Evolutionary conservation across 2,888 invertebrate genomes (phyloP), one percentile per base, ranked within the genome.

Genomic region (Oegoconia quadripuncta): DNA sequence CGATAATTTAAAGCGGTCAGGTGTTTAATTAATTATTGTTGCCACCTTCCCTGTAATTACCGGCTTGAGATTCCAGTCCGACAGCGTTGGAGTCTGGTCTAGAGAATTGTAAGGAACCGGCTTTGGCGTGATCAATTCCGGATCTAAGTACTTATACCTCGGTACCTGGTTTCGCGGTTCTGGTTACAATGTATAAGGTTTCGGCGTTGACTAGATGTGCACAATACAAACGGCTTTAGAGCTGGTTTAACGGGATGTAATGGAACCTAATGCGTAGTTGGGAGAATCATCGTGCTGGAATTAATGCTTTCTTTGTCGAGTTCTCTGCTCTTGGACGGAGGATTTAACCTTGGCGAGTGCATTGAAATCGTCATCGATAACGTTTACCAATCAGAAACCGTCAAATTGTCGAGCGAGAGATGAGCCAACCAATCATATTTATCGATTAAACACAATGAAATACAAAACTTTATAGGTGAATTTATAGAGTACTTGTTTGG

Each of bases 161-260:
- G 23, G 25, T n/a, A 11, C 25, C 25, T 25, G 29, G 34, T 39
- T 18, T 2, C 38, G 26, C 46, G 55, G 74, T 64, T 77, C 67
- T 59, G 45, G 70, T 82, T 81, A 67, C 76, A 44, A 40, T 62
- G 79, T 83, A 61, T 83, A 59, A 52, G 52, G 74, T 83, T 76
- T 67, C 83, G 65, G 61, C 63, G 70, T 53, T 69, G 46, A 37
- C 56, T 52, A 54, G 64, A 42, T 58, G 64, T 55, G 44, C 59
- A 74, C 74, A 77, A 79, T 72, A 59, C 55, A 54, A 63, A 60
- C 62, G 50, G 53, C 45, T 48, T 46, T 48, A 52, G 53, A 64
- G 59, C 65, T 52, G 51, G 73, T 71, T 59, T 52, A 43, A 67
- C 71, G 61, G 58, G 68, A 61, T 66, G 72, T 70, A 74, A 75